Evolutionary conservation across 2,113 vertebrate genomes (phyloP).

Genomic region (Pica pica): DNA sequence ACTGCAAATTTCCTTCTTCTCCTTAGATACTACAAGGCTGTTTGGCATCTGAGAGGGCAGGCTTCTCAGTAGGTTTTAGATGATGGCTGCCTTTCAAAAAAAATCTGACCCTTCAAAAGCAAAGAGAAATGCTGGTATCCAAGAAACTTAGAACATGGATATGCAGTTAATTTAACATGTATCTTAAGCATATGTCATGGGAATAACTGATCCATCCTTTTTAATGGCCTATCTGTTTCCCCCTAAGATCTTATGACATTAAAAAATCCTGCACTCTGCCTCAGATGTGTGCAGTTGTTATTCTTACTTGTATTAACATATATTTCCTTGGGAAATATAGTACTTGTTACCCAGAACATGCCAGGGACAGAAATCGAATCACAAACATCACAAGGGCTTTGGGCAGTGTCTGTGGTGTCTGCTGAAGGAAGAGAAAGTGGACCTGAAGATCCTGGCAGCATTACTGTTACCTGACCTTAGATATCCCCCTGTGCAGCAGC

Average conservation of each 20-base stretch:
- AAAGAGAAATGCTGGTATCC: background rate
- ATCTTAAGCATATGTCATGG: background rate
- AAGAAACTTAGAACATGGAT: background rate
- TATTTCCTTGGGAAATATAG: background rate
- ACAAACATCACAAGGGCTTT: background rate
- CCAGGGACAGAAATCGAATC: background rate
- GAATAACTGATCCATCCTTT: background rate
- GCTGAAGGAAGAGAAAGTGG: background rate
- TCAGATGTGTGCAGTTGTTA: background rate
- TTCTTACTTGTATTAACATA: background rate
- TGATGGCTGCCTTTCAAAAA: background rate
- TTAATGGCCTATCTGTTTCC: background rate
- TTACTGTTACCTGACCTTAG: background rate
- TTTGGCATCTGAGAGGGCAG: background rate
- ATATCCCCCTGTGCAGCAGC: background rate
- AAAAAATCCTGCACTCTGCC: background rate
- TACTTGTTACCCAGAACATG: background rate
- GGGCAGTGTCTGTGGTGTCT: background rate
- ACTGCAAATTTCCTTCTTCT: background rate
- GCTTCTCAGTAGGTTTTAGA: background rate
- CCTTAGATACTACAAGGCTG: background rate
- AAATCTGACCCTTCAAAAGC: background rate
- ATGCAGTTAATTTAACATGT: background rate
- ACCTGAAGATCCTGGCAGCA: background rate
- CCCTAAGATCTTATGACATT: background rate